Conservation (phyloP, 2,888 invertebrate genomes). For the Blera fallax region DNA sequence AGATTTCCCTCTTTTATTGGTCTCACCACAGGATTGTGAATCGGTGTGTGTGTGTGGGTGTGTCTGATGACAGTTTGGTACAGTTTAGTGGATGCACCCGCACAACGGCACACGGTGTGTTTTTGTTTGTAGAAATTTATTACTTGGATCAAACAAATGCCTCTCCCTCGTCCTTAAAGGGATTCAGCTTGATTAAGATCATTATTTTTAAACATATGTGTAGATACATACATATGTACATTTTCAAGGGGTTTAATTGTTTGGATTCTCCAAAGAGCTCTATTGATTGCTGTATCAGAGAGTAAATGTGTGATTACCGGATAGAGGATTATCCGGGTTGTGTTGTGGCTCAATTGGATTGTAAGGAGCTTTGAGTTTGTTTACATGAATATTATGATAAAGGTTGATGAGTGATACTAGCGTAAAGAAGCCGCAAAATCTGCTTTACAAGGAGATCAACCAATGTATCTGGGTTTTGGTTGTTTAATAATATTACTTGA, state of each 20-base stretch:
- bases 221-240: too few species aligned
- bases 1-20: conserved; percentile 39
- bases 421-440: conserved; percentile 34
- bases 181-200: conserved; percentile 39
- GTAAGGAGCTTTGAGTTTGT: conserved; percentile 41
- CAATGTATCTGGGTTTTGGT: neutral
- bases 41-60: neutral
- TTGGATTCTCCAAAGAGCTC: conserved; percentile 16
- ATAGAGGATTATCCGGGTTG: conserved; percentile 63
- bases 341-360: conserved; percentile 45
- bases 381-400: conserved; percentile 38
- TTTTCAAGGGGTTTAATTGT: conserved; percentile 51
- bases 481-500: neutral
- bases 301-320: conserved; percentile 58
- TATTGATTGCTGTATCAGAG: conserved; percentile 50
- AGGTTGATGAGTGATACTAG: conserved; percentile 38
- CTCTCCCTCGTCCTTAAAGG: neutral
- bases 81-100: conserved; percentile 30
- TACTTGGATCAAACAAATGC: conserved; percentile 31
- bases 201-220: conserved; percentile 15
- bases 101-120: neutral
- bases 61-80: conserved; percentile 24
- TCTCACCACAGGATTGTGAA: conserved; percentile 25
- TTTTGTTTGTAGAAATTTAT: conserved; percentile 53
- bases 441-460: neutral